Evolutionary conservation across 2,113 vertebrate species (phyloP).

Genomic region (Anseranas semipalmata): DNA sequence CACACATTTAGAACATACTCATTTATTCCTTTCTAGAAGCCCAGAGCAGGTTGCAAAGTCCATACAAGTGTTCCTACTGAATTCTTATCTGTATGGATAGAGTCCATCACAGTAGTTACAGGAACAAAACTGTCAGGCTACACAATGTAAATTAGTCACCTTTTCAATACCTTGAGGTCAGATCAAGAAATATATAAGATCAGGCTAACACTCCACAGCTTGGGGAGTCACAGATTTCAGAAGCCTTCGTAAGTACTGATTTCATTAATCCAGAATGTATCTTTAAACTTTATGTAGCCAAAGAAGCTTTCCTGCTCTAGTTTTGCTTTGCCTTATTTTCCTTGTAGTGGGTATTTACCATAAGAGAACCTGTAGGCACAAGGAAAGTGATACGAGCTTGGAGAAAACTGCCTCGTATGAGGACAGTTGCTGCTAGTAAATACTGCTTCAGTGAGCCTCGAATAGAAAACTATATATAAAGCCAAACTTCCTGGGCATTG

Average conservation of each 20-base stretch:
- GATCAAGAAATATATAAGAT: not conserved
- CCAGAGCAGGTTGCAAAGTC: not conserved
- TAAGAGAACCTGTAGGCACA: accelerated
- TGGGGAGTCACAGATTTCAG: not conserved
- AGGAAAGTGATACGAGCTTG: not conserved
- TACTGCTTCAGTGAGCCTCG: not conserved
- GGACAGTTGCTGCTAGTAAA: not conserved
- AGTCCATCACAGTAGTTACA: not conserved
- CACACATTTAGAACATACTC: not conserved
- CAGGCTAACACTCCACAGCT: not conserved
- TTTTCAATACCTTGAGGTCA: not conserved
- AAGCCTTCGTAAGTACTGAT: not conserved
- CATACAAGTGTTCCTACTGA: accelerated
- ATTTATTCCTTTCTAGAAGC: not conserved
- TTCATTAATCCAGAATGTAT: not conserved
- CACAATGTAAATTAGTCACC: not conserved
- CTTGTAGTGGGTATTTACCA: not conserved
- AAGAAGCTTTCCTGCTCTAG: not conserved
- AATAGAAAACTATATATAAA: not conserved
- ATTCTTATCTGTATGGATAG: not conserved
- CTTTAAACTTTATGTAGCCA: not conserved
- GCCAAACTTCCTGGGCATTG: too few relatives aligned
- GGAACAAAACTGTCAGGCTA: not conserved
- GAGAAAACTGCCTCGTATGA: not conserved
- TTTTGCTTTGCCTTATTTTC: not conserved